Evolutionary conservation across 2,113 vertebrate species (phyloP).

Genomic region (Empidonax traillii): DNA sequence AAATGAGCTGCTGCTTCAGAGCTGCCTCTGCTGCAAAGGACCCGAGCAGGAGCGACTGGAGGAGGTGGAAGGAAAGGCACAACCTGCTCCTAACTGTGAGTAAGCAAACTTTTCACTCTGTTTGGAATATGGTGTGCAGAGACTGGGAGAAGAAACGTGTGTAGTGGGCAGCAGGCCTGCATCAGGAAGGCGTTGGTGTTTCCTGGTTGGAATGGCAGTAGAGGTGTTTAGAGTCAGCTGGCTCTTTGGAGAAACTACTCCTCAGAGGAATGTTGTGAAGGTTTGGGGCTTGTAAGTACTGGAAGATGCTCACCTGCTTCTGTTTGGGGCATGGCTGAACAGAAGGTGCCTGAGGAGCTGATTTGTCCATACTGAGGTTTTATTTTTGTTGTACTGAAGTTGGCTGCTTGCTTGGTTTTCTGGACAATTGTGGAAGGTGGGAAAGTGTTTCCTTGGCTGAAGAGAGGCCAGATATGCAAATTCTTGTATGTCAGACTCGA

Average conservation of each 20-base stretch:
- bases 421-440: background rate
- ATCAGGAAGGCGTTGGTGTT: background rate
- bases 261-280: background rate
- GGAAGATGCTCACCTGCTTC: fast-evolving
- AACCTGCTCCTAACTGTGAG: background rate
- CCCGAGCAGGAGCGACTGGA: fast-evolving
- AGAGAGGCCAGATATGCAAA: background rate
- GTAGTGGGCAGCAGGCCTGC: background rate
- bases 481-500: background rate
- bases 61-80: background rate
- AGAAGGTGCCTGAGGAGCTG: background rate
- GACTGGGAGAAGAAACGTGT: background rate
- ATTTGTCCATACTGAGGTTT: background rate
- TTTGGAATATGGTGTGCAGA: background rate
- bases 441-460: background rate
- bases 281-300: background rate
- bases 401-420: background rate
- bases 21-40: background rate
- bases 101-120: fast-evolving
- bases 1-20: background rate
- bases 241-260: background rate
- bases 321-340: background rate
- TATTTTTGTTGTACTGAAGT: background rate
- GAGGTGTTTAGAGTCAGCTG: background rate
- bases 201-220: background rate